These are phyloP conservation scores for Sphenopsis melanotis DNA, from an alignment of 2,797 vertebrate species.

Conservation along the genomic window DNA sequence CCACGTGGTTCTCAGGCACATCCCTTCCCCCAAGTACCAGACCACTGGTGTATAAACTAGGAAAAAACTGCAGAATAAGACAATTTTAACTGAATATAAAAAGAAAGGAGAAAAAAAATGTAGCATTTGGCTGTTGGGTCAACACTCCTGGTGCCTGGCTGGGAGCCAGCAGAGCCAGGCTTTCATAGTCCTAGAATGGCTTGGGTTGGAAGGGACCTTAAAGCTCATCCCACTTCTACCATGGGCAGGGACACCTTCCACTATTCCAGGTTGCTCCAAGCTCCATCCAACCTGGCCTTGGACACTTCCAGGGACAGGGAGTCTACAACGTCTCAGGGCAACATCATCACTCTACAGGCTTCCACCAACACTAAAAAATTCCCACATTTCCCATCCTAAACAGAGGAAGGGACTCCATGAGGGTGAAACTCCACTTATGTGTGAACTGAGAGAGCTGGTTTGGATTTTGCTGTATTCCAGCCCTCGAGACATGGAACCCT, in stretches of 20 bases:
- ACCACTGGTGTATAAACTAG: rapidly evolving
- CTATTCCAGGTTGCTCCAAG: not conserved
- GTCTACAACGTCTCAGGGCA: not conserved
- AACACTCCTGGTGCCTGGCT: not conserved
- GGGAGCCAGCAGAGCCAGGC: not conserved
- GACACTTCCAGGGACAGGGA: not conserved
- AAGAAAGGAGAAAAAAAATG: not conserved
- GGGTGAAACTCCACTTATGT: rapidly evolving
- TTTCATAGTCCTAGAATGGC: not conserved
- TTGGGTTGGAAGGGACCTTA: not conserved
- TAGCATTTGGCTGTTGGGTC: rapidly evolving
- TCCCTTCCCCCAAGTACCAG: not conserved
- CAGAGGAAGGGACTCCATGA: not conserved
- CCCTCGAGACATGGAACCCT: rapidly evolving
- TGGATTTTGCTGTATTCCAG: not conserved
- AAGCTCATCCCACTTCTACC: not conserved
- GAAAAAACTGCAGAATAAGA: not conserved
- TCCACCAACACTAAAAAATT: not conserved
- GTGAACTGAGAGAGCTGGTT: not conserved
- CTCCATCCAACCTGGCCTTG: not conserved
- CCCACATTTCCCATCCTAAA: not conserved
- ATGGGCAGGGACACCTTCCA: not conserved
- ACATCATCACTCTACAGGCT: not conserved
- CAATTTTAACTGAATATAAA: not conserved
- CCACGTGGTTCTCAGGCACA: not conserved